Evolutionary conservation across 1,140 invertebrate species (phyloP), one percentile per base, ranked within the genome.

Genomic region (Chymomyza costata): DNA sequence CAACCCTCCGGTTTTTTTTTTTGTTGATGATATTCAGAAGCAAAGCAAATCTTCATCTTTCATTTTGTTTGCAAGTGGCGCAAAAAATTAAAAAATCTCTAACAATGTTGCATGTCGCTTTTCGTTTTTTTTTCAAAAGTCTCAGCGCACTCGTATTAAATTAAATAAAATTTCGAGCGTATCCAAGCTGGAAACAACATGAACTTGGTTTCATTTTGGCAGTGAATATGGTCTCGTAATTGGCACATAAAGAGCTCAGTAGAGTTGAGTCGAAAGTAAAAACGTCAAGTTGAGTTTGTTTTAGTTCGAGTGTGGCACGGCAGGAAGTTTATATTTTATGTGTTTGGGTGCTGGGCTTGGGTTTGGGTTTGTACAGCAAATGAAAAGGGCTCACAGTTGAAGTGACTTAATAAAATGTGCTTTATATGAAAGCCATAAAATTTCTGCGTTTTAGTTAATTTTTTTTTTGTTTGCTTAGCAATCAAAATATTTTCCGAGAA

Each of bases 161-260:
- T 53, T 53, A 21, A 35, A 47, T 41, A 19, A 30, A 30, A 25
- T 52, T 45, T 46, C 16, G 32, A n/a, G n/a, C n/a, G n/a, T n/a
- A n/a, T n/a, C n/a, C n/a, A n/a, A n/a, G 18, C 17, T 8, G 2
- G 5, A 19, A 7, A 31, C 11, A 34, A 7, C 55, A 52, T 52
- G 40, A 39, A 39, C 13, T 32, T 40, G 14, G 19, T 16, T 25
- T 31, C 21, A 38, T 57, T 39, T 51, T 52, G 49, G 25, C 34
- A 45, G 7, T 19, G n/a, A 13, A 18, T 57, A 34, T 17, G 25
- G 40, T 31, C 11, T 10, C 6, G 43, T 54, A 59, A 59, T 59
- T 59, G 56, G 50, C 46, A 47, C 39, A 43, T 47, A 30, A 59
- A 59, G 37, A 59, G 56, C 28, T 53, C 17, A 0, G 8, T 7